Percentiles rank a stretch among this genome's conserved stretches.
Conservation (phyloP, 2,113 vertebrate species). For the Corythornis vintsioides region DNA sequence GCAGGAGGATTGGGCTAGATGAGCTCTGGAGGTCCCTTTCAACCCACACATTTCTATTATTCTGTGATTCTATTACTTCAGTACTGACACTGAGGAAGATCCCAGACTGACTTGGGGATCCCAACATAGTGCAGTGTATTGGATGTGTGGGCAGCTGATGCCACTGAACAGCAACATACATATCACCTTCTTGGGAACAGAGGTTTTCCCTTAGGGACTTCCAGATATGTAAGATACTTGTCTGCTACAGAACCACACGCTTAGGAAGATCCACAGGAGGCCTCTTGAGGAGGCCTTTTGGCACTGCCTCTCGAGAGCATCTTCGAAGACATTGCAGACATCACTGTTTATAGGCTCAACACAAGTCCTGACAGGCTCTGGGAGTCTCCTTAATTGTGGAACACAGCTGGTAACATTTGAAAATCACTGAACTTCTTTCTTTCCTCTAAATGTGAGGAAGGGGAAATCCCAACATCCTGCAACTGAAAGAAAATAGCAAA, state of each 20-base stretch:
- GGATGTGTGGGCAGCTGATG: fast-evolving
- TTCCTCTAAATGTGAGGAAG: neutral
- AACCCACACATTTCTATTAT: too few species aligned
- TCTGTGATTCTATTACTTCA: neutral
- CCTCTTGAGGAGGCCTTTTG: neutral
- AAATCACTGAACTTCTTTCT: neutral
- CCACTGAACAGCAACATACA: fast-evolving
- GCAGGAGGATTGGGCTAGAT: too few species aligned
- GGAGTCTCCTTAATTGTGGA: neutral
- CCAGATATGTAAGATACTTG: neutral
- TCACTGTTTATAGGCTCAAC: neutral
- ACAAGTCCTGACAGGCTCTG: neutral
- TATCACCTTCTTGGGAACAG: neutral
- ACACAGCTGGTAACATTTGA: neutral
- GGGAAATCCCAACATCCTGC: slow-evolving; percentile 52
- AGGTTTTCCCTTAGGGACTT: neutral
- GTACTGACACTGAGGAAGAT: neutral
- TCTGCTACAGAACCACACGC: neutral
- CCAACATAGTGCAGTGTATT: fast-evolving
- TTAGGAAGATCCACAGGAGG: fast-evolving
- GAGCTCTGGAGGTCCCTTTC: too few species aligned
- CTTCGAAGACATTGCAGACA: neutral
- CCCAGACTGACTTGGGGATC: neutral
- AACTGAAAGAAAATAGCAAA: slow-evolving; percentile 6
- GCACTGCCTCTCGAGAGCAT: neutral